A percentile compares a stretch with the other conserved stretches of the same genome.
Evolutionary conservation across 2,888 invertebrate genomes (phyloP).

Genomic region (Steinernema scapterisci): DNA sequence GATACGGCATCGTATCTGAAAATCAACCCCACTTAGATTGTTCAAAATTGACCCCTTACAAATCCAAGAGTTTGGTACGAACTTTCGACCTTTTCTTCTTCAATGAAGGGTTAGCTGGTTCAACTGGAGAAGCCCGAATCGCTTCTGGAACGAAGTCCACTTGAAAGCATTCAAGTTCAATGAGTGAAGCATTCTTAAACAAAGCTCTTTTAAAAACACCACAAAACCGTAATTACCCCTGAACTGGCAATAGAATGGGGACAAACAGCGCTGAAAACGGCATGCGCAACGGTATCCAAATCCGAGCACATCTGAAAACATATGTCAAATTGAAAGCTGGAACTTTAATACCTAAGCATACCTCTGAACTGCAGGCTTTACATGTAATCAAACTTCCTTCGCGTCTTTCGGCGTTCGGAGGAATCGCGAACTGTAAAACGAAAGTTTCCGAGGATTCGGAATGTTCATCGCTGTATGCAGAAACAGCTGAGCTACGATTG

Average conservation of each 20-base stretch:
- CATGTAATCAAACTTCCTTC: neutral
- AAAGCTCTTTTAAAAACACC: neutral
- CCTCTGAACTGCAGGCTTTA: neutral
- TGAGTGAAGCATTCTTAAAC: neutral
- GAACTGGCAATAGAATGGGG: neutral
- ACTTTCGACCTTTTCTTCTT: neutral
- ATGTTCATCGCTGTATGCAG: neutral
- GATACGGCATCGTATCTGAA: neutral
- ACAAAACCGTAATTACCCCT: neutral
- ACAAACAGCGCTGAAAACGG: neutral
- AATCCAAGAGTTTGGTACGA: neutral
- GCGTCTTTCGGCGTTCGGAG: neutral
- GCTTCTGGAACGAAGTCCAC: neutral
- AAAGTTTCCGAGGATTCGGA: neutral
- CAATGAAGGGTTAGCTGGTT: neutral
- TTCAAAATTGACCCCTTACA: neutral
- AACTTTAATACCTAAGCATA: neutral
- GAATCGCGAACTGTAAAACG: neutral
- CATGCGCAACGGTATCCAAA: neutral
- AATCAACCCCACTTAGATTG: too few relatives aligned
- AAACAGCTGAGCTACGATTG: constrained; percentile 4
- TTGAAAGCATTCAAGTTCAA: neutral
- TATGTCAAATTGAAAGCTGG: neutral
- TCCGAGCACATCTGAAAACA: neutral
- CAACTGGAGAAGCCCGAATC: neutral